Evolutionary conservation across 2,888 invertebrate genomes (phyloP).

Genomic region (Apomyelois bistriatella): DNA sequence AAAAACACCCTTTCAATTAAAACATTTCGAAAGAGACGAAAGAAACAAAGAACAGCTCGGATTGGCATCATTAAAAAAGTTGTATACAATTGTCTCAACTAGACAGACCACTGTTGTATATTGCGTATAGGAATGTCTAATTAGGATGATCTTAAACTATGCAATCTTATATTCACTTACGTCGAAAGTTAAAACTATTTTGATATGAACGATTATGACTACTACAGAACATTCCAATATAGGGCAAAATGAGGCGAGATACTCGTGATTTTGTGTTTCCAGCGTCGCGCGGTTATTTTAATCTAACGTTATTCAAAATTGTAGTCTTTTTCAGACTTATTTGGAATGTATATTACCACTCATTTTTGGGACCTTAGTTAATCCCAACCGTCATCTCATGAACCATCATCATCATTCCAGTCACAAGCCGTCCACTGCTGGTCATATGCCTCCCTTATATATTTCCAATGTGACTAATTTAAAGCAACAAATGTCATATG

Average conservation of each 20-base stretch:
- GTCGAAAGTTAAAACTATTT: slow-evolving; percentile 31
- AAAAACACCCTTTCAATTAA: no score
- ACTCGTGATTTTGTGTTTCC: no score
- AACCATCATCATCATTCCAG: no score
- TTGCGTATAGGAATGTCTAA: slow-evolving; percentile 48
- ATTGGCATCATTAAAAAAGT: background rate
- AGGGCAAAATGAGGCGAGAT: background rate
- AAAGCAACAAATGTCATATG: no score
- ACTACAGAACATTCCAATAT: background rate
- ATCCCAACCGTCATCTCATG: no score
- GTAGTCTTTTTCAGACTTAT: background rate
- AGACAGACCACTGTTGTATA: slow-evolving; percentile 25
- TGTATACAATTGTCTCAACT: background rate
- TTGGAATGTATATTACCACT: background rate
- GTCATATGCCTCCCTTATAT: no score
- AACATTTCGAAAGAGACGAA: background rate
- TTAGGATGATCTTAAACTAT: slow-evolving; percentile 35
- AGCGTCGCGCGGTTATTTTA: no score
- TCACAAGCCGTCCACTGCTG: no score
- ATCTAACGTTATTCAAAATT: no score
- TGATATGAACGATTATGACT: background rate
- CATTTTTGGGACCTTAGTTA: no score
- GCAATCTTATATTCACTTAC: slow-evolving; percentile 34
- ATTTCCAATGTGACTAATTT: no score
- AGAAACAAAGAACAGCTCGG: background rate